Percentiles rank a stretch among this genome's conserved stretches.
Conservation (phyloP, 1,140 invertebrate genomes). For the Drosophila ogumai region DNA sequence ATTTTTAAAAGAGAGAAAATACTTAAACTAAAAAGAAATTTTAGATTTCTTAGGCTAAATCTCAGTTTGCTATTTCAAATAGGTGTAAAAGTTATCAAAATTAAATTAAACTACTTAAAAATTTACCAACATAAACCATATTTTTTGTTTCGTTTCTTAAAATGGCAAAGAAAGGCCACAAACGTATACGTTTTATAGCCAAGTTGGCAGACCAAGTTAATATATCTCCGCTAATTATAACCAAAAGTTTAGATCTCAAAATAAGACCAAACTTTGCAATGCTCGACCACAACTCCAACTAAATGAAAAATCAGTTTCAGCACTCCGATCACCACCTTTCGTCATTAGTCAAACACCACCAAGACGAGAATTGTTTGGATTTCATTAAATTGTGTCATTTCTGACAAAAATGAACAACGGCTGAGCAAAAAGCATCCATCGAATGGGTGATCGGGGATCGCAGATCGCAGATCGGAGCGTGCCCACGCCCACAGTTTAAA, state of each 20-base stretch:
- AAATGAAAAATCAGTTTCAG: slow-evolving; percentile 47
- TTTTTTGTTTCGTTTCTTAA: neutral
- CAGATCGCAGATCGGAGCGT: slow-evolving; percentile 35
- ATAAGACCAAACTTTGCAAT: neutral
- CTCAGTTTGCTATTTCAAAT: no score
- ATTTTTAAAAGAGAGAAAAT: neutral
- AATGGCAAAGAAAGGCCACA: neutral
- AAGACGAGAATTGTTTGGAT: slow-evolving; percentile 35
- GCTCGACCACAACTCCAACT: slow-evolving; percentile 2
- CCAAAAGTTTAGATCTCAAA: neutral
- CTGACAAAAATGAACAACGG: slow-evolving; percentile 52
- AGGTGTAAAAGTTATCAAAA: neutral
- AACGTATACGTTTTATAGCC: no score
- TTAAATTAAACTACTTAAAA: neutral
- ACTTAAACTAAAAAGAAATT: neutral
- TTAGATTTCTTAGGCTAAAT: neutral
- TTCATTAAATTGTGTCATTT: slow-evolving; percentile 75
- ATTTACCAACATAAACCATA: neutral
- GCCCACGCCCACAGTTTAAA: slow-evolving; percentile 65
- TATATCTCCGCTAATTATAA: slow-evolving; percentile 9
- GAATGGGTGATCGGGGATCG: slow-evolving; percentile 12
- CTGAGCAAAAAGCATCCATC: slow-evolving; percentile 16
- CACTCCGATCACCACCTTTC: slow-evolving; percentile 10
- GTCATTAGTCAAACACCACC: slow-evolving; percentile 53
- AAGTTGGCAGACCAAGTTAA: neutral